Percentiles rank a stretch among this genome's conserved stretches.
Conservation (phyloP, 2,797 vertebrate species). For the Sebastes kiyomatsui region DNA sequence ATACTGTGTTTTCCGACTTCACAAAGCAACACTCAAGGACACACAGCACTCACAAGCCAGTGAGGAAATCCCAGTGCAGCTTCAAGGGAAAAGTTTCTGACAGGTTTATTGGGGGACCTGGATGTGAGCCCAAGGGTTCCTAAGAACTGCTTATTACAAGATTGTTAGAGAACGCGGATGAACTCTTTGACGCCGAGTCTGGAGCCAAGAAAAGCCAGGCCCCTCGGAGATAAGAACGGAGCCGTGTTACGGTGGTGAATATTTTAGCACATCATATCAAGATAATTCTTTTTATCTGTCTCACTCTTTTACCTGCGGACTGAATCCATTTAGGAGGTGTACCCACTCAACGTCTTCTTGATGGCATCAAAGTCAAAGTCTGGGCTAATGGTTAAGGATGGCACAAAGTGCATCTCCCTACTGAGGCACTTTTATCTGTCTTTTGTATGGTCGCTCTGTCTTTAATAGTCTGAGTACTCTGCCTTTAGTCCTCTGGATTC, state of each 20-base stretch:
- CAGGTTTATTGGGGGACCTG: slow-evolving; percentile 61
- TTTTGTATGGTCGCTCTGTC: slow-evolving; percentile 45
- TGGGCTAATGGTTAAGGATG: slow-evolving; percentile 48
- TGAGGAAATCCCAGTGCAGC: slow-evolving; percentile 50
- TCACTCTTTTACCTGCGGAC: slow-evolving; percentile 50
- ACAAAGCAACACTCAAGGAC: slow-evolving; percentile 51
- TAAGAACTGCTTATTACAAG: slow-evolving; percentile 54
- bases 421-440: slow-evolving; percentile 38
- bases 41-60: slow-evolving; percentile 14
- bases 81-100: slow-evolving; percentile 61
- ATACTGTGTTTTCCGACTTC: slow-evolving; percentile 26
- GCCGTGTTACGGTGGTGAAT: slow-evolving; percentile 56
- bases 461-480: slow-evolving; percentile 50
- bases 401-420: slow-evolving; percentile 50
- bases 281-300: slow-evolving; percentile 68
- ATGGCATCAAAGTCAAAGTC: slow-evolving; percentile 63
- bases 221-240: slow-evolving; percentile 41
- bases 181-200: slow-evolving; percentile 39
- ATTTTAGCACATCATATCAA: slow-evolving; percentile 66
- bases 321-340: slow-evolving; percentile 60
- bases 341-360: slow-evolving; percentile 38
- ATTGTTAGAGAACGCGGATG: slow-evolving; percentile 53
- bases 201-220: slow-evolving; percentile 43
- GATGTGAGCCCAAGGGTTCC: slow-evolving; percentile 42
- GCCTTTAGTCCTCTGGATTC: slow-evolving; percentile 44